phyloP scores from a whole-genome alignment of 2,888 invertebrate species.

The Troglohyphantes excavatus region DNA sequence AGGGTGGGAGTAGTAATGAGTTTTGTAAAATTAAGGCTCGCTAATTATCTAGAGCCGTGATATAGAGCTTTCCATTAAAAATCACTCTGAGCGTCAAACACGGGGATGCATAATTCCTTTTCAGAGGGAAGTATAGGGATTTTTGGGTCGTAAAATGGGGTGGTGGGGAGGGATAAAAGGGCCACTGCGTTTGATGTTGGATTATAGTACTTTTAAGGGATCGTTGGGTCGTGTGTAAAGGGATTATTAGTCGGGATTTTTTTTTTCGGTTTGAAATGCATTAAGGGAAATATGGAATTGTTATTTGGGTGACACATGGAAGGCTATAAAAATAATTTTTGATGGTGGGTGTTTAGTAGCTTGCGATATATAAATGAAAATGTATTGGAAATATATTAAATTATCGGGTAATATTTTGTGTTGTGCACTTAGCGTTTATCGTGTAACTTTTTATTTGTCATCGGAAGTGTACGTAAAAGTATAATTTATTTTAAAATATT shows the following conservation, averaged over 20 bases:
- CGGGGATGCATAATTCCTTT: conserved; percentile 28
- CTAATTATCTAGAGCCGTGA: conserved; percentile 48
- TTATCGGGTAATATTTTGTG: too few species aligned
- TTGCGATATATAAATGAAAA: too few species aligned
- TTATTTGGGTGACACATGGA: too few species aligned
- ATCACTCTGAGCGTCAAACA: conserved; percentile 54
- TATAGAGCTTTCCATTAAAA: conserved; percentile 62
- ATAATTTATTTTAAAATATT: too few species aligned
- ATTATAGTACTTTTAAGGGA: conserved; percentile 32
- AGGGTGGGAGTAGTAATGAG: conserved; percentile 47
- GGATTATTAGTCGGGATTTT: neutral
- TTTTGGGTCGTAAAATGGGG: conserved; percentile 26
- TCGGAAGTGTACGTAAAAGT: too few species aligned
- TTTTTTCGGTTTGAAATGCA: neutral
- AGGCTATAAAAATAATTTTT: too few species aligned
- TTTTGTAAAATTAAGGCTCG: conserved; percentile 66
- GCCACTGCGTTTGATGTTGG: neutral
- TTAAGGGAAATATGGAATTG: too few species aligned
- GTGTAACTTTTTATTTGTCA: too few species aligned
- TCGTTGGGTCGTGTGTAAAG: conserved; percentile 4
- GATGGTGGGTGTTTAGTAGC: too few species aligned
- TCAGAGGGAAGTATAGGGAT: neutral
- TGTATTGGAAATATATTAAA: too few species aligned
- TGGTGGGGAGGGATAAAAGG: neutral
- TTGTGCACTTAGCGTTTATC: too few species aligned